Base-by-base conservation (phyloP, 2,797 vertebrate species). In the Capromys pilorides region DNA sequence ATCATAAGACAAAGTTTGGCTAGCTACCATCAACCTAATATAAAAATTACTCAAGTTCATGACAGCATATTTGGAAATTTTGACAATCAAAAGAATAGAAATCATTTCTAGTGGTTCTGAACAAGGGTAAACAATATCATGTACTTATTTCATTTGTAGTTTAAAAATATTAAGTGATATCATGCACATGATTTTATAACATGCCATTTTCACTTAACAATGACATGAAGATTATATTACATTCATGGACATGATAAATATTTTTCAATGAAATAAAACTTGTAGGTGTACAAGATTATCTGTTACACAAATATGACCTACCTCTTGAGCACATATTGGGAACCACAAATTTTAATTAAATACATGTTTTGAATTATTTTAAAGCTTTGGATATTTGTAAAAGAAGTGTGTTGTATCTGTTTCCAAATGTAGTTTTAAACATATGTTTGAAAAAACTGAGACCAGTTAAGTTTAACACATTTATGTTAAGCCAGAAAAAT, bases 301-400 rank as follows among this genome's bases (percentile, higher is more conserved):
- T 90, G 4, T 77, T 83, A 7, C n/a, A 39, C 13, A 90, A 64
- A 57, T 41, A 49, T 36, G 18, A 59, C 8, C 12, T 36, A 79
- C 49, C 61, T 73, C 49, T 77, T 64, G 9, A 57, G 12, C 19
- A 78, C 5, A n/a, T 57, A 39, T 49, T 67, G 31, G 11, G 26
- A 73, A 73, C 2, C 22, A 16, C 51, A 28, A 93, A 12, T 71
- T 59, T 87, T 83, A 77, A 49, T 83, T 51, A n/a, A 75, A 64
- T n/a, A 39, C 13, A 66, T 79, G 81, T 54, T 88, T 2, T 81
- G 10, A 89, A 41, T 88, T 64, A 93, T 69, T 92, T 92, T 45
- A 67, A 22, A 1, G 64, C 64, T 85, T 64, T 57, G 3, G 1
- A 1, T n/a, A 64, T 57, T 81, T 64, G 39, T 3, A 28, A 78